Percentiles rank a stretch among this genome's conserved stretches.
Evolutionary conservation across 2,797 vertebrate genomes (phyloP).

Genomic region (Cephalopachus bancanus): DNA sequence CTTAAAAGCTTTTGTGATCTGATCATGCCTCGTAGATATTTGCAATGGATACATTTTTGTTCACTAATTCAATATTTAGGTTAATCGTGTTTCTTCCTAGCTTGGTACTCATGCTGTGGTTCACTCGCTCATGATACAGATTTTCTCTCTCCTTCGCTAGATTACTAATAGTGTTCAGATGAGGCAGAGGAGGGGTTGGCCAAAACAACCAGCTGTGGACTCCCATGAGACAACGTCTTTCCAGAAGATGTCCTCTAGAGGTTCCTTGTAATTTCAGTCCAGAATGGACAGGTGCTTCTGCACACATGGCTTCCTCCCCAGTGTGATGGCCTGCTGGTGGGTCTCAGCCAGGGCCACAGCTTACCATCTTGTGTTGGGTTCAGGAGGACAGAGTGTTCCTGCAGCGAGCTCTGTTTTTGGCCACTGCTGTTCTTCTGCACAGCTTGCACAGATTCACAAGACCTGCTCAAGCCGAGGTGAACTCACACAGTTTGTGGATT

Average conservation of each 20-base stretch:
- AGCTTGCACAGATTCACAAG: not conserved
- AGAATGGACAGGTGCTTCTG: not conserved
- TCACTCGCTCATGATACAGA: not conserved
- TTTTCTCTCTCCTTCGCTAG: not conserved
- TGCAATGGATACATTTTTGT: not conserved
- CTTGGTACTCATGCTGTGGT: not conserved
- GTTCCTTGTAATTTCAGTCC: not conserved
- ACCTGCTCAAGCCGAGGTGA: not conserved
- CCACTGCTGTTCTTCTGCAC: not conserved
- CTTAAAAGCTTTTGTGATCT: not conserved
- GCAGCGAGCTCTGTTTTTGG: not conserved
- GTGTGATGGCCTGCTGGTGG: too few species aligned
- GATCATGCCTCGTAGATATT: not conserved
- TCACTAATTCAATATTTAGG: not conserved
- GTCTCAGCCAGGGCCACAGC: slow-evolving; percentile 31
- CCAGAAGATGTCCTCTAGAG: not conserved
- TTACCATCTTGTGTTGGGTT: slow-evolving; percentile 81
- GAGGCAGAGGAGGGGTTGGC: not conserved
- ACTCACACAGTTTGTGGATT: not conserved
- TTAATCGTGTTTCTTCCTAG: not conserved
- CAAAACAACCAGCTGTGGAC: not conserved
- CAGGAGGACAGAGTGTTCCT: not conserved
- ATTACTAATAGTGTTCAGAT: not conserved
- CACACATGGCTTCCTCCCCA: too few species aligned
- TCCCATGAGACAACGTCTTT: not conserved